These are phyloP conservation scores for Pammene fasciana DNA, from an alignment of 2,888 invertebrate species.

Conservation along the genomic window DNA sequence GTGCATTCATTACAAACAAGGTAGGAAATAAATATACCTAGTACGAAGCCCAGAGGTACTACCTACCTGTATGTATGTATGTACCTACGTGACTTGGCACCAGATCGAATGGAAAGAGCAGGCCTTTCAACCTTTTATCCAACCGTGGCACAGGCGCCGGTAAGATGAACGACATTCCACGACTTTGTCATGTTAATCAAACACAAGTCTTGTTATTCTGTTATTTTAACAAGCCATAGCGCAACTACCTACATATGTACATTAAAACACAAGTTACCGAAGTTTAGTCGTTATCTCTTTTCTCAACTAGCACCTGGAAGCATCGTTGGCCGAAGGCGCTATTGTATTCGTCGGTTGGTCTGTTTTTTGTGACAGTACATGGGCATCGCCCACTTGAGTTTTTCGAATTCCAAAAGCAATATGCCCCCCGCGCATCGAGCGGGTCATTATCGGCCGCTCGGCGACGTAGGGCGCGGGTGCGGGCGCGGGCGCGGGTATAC, in stretches of 20 bases:
- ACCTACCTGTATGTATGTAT: slow-evolving; percentile 18
- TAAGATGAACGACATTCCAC: slow-evolving; percentile 73
- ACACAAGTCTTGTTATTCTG: slow-evolving; percentile 76
- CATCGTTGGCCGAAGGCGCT: slow-evolving; percentile 52
- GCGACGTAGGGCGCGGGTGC: slow-evolving; percentile 47
- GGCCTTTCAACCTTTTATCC: slow-evolving; percentile 58
- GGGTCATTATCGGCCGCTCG: slow-evolving; percentile 44
- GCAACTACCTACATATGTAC: slow-evolving; percentile 45
- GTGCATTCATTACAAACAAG: slow-evolving; percentile 55
- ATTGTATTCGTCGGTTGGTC: slow-evolving; percentile 66
- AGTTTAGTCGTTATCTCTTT: slow-evolving; percentile 46
- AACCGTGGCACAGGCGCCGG: slow-evolving; percentile 60
- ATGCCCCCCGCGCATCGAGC: slow-evolving; percentile 30
- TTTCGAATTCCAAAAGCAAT: slow-evolving; percentile 73
- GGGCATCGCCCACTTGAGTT: slow-evolving; percentile 75
- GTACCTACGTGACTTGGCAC: slow-evolving; percentile 72
- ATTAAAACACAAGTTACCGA: slow-evolving; percentile 34
- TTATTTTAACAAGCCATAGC: slow-evolving; percentile 78
- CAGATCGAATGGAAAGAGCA: slow-evolving; percentile 71
- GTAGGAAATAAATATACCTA: slow-evolving; percentile 41
- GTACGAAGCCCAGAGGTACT: slow-evolving; percentile 48
- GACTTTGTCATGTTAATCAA: slow-evolving; percentile 78
- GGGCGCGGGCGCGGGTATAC: too few relatives aligned
- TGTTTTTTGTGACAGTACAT: slow-evolving; percentile 66
- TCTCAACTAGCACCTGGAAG: slow-evolving; percentile 50